Conservation (phyloP, 2,888 invertebrate genomes). For the Camponotus fellah region DNA sequence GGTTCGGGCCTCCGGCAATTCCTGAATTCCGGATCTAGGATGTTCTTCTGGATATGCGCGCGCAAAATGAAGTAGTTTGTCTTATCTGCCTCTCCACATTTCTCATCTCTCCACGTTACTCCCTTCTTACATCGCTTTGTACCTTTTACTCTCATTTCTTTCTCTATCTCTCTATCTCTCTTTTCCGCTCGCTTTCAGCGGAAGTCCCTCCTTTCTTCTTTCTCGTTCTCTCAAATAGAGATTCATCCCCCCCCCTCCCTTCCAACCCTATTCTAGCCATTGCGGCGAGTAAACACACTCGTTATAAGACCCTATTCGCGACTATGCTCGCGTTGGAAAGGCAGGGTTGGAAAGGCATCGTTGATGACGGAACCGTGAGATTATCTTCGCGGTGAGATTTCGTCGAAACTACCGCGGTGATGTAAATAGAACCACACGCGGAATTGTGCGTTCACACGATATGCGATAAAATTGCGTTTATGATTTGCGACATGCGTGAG, state of each 20-base stretch:
- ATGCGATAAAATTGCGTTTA: constrained; percentile 25
- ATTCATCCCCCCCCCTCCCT: constrained; percentile 1
- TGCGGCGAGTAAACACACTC: constrained; percentile 65
- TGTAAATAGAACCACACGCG: constrained; percentile 52
- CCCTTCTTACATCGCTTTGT: constrained; percentile 6
- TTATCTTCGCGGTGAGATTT: constrained; percentile 60
- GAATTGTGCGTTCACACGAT: constrained; percentile 35
- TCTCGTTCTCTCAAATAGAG: constrained; percentile 53
- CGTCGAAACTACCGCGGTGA: constrained; percentile 50
- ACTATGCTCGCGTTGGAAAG: constrained; percentile 51
- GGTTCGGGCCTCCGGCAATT: constrained; percentile 61
- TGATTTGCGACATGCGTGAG: constrained; percentile 31
- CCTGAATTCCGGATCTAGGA: constrained; percentile 65
- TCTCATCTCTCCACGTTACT: constrained; percentile 65
- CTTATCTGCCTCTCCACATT: constrained; percentile 73
- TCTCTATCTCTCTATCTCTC: constrained; percentile 47
- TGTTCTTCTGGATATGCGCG: constrained; percentile 65
- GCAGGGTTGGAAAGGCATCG: constrained; percentile 17
- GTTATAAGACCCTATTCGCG: constrained; percentile 32
- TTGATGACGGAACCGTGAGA: constrained; percentile 58
- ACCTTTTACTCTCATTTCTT: constrained; percentile 29
- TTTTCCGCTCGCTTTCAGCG: constrained; percentile 13
- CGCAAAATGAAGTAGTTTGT: constrained; percentile 74
- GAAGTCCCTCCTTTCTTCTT: constrained; percentile 8
- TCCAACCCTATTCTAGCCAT: constrained; percentile 35